Evolutionary conservation across 2,797 vertebrate genomes (phyloP), one percentile per base, ranked within the genome.

Genomic region (Anguilla megastoma): DNA sequence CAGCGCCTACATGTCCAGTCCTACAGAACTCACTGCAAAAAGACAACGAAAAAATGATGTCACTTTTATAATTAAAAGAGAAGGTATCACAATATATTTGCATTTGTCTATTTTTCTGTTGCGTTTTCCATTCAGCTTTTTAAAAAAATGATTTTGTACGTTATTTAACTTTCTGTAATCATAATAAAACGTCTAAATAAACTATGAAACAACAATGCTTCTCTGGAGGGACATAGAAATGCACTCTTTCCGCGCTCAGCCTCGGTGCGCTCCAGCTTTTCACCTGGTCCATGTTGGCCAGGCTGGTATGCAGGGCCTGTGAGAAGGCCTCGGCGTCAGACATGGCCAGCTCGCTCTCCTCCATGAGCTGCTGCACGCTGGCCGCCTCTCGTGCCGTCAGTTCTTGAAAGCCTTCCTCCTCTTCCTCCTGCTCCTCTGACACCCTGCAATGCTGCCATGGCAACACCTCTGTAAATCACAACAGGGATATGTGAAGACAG

Each of bases 291-390:
- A 85, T 45, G 84, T 84, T 84, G 66, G 87, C 66, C 16, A 94
- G 91, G 1, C 93, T 90, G 0, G 0, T 87, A 48, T 84, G 90
- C 0, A 92, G 90, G 79, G 87, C 90, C 88, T 93, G 92, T 0
- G 89, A 56, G 7, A 93, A 94, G 86, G 92, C 91, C 90, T 91
- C 0, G 0, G 91, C 90, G 66, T 86, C 91, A 76, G 86, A 90
- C 85, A 93, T 56, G 0, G 92, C 90, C 27, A 91, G 85, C 84
- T 93, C 2, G 0, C 93, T 88, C 88, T 94, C 87, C 86, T 93
- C 91, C 92, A 92, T 88, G 88, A 94, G 87, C 85, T 69, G 87
- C 90, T 92, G 5, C 74, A 92, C 45, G 0, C 89, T 92, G 0
- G 69, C 69, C 0, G 91, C 90, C 87, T 94, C 94, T 83, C 88